Base-by-base conservation (phyloP, 2,113 vertebrate species). In the Plestiodon gilberti region DNA sequence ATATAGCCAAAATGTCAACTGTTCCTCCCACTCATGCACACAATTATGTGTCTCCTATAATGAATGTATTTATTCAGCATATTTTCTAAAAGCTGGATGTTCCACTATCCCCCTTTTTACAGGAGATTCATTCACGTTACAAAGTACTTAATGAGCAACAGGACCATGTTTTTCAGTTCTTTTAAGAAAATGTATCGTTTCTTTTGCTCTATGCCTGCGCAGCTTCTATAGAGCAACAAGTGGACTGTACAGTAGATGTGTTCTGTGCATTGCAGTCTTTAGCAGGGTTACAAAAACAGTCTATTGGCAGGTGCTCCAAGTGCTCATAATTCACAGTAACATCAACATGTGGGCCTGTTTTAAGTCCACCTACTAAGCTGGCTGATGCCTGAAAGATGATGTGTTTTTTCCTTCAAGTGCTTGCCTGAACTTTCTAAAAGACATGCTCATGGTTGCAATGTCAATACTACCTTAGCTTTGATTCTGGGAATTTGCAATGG, bases 401-500 rank as follows among this genome's bases (percentile, higher is more conserved):
- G 59, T 30, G 43, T 15, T 52, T 90, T 87, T 84, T 85, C 80
- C 62, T 48, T 73, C 35, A 73, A 85, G 77, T 59, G 5, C 17
- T 82, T 87, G 30, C 52, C 35, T 82, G 59, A 79, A 90, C 13
- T 81, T 40, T 94, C 82, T 30, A 62, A 82, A 90, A 83, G 43
- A 74, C 25, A 73, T 0, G 20, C 18, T 82, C 2, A 10, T 3
- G 61, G 78, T 33, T 85, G 57, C 64, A 5, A 1, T 61, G 83
- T 76, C 9, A 28, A 82, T 84, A 43, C 57, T 85, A 78, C 52
- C 57, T 86, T 88, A 43, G 40, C 33, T 76, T 15, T 78, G 84
- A 64, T 89, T 90, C 85, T 77, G 78, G 86, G 89, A 84, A 89
- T 86, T 83, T 88, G 81, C 87, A 85, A 3, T 71, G 89, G 85